Evolutionary conservation across 2,888 invertebrate species (phyloP).

Genomic region (Scaptomyza cyrtandrae): DNA sequence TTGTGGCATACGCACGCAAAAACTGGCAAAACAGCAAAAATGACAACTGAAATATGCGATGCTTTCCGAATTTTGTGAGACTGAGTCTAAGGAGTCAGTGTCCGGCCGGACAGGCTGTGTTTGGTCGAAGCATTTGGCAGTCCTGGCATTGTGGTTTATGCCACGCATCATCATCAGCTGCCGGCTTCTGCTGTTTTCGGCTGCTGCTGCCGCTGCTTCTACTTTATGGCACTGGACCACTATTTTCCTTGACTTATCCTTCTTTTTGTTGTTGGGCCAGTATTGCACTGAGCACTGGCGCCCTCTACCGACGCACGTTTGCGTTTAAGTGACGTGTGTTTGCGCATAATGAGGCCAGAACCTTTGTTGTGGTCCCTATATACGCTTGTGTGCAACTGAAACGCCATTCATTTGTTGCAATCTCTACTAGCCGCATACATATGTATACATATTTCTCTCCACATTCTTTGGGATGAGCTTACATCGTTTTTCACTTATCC

Average conservation of each 20-base stretch:
- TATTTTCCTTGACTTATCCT: constrained; percentile 42
- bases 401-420: constrained; percentile 62
- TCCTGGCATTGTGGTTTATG: constrained; percentile 62
- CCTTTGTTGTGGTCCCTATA: constrained; percentile 59
- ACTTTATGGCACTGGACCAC: too few relatives aligned
- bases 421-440: constrained; percentile 29
- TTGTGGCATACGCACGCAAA: constrained; percentile 64
- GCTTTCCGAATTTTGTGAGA: constrained; percentile 61
- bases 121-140: constrained; percentile 27
- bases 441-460: constrained; percentile 3
- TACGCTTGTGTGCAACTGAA: constrained; percentile 48
- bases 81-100: constrained; percentile 4
- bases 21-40: constrained; percentile 74
- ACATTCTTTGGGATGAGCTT: constrained; percentile 27
- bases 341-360: constrained; percentile 60
- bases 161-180: constrained; percentile 46
- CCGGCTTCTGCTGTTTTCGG: constrained; percentile 11
- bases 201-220: constrained; percentile 8
- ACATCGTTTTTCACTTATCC: constrained; percentile 58
- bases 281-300: constrained; percentile 23
- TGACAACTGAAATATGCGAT: constrained; percentile 75
- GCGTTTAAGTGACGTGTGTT: constrained; percentile 54
- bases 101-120: constrained; percentile 19
- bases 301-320: constrained; percentile 18
- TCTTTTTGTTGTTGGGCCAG: too few relatives aligned